phyloP scores from a whole-genome alignment of 2,888 invertebrate genomes.

The Orgyia antiqua region DNA sequence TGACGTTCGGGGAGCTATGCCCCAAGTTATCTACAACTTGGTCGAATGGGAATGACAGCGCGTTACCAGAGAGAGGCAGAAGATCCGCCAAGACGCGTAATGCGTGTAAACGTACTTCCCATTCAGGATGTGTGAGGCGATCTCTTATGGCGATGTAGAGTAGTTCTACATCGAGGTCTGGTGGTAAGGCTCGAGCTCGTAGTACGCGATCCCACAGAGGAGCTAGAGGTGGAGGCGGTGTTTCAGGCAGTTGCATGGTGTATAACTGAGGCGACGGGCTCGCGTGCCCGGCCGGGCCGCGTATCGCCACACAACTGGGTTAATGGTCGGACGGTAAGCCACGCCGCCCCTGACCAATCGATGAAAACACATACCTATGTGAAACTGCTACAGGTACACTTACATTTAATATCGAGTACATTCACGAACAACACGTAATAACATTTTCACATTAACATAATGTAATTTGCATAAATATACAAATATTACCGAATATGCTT shows the following conservation, averaged over 20 bases:
- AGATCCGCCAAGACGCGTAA: slow-evolving; percentile 88
- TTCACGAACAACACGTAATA: slow-evolving; percentile 7
- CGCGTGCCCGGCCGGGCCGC: slow-evolving; percentile 68
- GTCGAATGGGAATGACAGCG: slow-evolving; percentile 84
- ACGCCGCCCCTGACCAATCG: slow-evolving; percentile 73
- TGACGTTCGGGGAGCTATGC: slow-evolving; percentile 87
- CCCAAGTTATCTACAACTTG: slow-evolving; percentile 88
- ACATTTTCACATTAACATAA: slow-evolving; percentile 15
- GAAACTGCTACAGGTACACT: slow-evolving; percentile 13
- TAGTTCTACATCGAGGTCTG: slow-evolving; percentile 80
- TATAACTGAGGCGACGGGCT: slow-evolving; percentile 42
- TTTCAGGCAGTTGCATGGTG: slow-evolving; percentile 70
- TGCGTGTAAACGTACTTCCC: slow-evolving; percentile 91
- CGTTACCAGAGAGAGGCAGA: slow-evolving; percentile 83
- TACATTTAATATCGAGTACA: slow-evolving; percentile 15
- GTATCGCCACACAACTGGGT: slow-evolving; percentile 71
- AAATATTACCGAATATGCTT: slow-evolving; percentile 9
- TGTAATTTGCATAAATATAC: slow-evolving; percentile 13
- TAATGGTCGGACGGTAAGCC: slow-evolving; percentile 74
- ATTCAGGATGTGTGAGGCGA: slow-evolving; percentile 86
- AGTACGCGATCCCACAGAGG: slow-evolving; percentile 90
- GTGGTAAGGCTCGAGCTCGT: slow-evolving; percentile 84
- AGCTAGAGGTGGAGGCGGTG: slow-evolving; percentile 79
- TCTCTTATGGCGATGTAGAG: slow-evolving; percentile 85
- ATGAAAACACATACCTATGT: slow-evolving; percentile 43